Conservation (phyloP, 2,888 invertebrate species). For the Agonopterix arenella region DNA sequence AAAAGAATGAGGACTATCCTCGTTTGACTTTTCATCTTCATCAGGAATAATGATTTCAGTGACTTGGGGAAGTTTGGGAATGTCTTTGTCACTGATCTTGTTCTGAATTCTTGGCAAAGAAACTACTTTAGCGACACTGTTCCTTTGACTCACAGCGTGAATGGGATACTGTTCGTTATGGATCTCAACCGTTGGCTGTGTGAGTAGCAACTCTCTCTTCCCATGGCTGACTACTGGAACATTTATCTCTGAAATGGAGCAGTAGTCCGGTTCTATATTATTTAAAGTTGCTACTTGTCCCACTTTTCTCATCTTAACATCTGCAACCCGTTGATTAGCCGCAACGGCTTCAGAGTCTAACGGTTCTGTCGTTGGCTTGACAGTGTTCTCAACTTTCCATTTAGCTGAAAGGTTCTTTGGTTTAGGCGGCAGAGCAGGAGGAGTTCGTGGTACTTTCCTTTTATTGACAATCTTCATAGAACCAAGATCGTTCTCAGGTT, state of each 20-base stretch:
- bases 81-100: constrained; percentile 76
- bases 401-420: constrained; percentile 83
- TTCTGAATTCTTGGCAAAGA: constrained; percentile 63
- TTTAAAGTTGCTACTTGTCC: constrained; percentile 69
- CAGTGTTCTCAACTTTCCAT: constrained; percentile 76
- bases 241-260: constrained; percentile 86
- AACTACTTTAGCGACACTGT: constrained; percentile 65
- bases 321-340: constrained; percentile 76
- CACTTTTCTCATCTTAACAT: constrained; percentile 73
- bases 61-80: constrained; percentile 85
- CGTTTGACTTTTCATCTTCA: constrained; percentile 71
- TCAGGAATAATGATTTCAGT: constrained; percentile 85
- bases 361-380: constrained; percentile 57
- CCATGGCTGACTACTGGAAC: constrained; percentile 78
- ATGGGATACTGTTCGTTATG: constrained; percentile 69
- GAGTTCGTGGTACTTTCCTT: constrained; percentile 79
- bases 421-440: constrained; percentile 87
- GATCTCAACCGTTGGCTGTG: constrained; percentile 72
- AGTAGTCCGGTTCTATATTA: constrained; percentile 82
- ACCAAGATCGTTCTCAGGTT: constrained; percentile 50
- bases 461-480: constrained; percentile 70
- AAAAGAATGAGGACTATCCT: constrained; percentile 49
- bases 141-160: constrained; percentile 51
- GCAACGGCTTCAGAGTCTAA: constrained; percentile 77
- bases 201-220: constrained; percentile 71